Evolutionary conservation across 2,797 vertebrate species (phyloP), one percentile per base, ranked within the genome.

Genomic region (Acanthurus leucopareius): DNA sequence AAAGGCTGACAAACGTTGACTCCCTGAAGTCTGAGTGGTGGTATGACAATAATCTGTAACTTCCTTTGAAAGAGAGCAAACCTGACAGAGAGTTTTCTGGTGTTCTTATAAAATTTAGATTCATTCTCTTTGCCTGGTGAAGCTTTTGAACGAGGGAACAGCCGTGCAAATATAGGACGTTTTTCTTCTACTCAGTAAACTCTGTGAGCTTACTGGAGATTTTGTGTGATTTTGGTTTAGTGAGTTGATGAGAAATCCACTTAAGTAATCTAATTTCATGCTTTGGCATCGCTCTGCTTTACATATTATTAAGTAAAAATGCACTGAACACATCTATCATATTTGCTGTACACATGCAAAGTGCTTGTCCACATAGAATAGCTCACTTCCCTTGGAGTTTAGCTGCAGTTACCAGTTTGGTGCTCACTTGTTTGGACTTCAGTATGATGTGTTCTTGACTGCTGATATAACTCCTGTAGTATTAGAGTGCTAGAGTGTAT

Each of bases 71-170:
- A 25, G 40, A 22, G 19, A 22, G 19, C 19, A 67, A 59, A 25
- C 17, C 47, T 77, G 63, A 63, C 42, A 64, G 44, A 64, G 44
- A 68, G 16, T 40, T 53, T 47, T 48, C 20, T 40, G 45, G 10
- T 22, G 22, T 32, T 28, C 25, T 60, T 71, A 44, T 61, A 15
- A 42, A 63, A 63, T 64, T 53, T 51, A 13, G 13, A 73, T 54
- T 42, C 32, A 56, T 73, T 69, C 48, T 71, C 45, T 72, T 44
- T 64, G n/a, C 47, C 9, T 63, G 20, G 20, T 2, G 13, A 28
- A 48, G 45, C 63, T 56, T 68, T 71, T 10, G 54, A 59, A 61
- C 35, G 63, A 47, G 51, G 66, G 49, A 38, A 10, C 52, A 25
- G 42, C 28, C 5, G 6, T 69, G 47, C 10, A 35, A 45, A 56